Base-by-base conservation (phyloP, 2,888 invertebrate species). In the Diplazon laetatorius region DNA sequence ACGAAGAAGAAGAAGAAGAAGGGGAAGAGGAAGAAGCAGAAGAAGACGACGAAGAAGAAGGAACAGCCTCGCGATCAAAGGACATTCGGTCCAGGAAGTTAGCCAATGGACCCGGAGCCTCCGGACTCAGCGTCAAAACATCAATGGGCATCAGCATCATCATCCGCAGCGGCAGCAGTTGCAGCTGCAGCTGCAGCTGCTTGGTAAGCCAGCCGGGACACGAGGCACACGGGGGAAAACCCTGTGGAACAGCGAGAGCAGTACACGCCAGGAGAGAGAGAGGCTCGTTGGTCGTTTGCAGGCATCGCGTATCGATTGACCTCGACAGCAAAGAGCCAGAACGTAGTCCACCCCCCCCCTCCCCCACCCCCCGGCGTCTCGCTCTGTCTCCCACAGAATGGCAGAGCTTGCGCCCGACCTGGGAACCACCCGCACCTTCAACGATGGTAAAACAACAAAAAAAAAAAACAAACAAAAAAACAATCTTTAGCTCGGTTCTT, bases 271-370 rank as follows among this genome's bases (percentile, higher is more conserved):
- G 52, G 42, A 25, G 52, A 55, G 74, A 68, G 70, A 74, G 78
- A 74, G 74, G 78, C 69, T 74, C 74, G 78, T 78, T 78, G 70
- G 78, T 78, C 74, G 78, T 78, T 80, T 76, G 77, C 80, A 79
- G 82, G 80, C 81, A 81, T 82, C 80, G 66, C 66, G 82, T 82
- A 82, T 82, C 82, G 82, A 82, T 82, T 82, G 82, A 82, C 82
- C 82, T 80, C 82, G 75, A 82, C 82, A 78, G 77, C 72, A 72
- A 78, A 82, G 81, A 78, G 70, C 22, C 37, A 39, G 70, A 70
- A 65, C 65, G 18, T 52, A 50, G 48, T 12, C 69, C 42, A 16
- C 66, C 60, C 62, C 65, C 48, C 57, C 70, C 63, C 55, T 62
- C 20, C 42, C 14, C 42, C 46, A 20, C 42, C 70, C 16, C 62